These are phyloP conservation scores for Hololepta plana DNA, from an alignment of 2,888 invertebrate species.

Conservation along the genomic window DNA sequence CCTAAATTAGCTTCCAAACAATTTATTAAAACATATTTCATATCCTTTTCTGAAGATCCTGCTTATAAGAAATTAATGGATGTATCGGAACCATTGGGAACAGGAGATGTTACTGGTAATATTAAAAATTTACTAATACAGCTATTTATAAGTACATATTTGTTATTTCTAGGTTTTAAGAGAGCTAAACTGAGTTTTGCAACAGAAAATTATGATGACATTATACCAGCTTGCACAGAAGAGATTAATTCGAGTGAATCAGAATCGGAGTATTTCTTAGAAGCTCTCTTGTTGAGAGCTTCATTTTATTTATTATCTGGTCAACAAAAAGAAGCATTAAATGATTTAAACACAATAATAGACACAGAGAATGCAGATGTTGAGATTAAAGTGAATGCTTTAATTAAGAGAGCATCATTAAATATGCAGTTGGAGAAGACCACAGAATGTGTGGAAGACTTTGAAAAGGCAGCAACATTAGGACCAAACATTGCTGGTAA, in stretches of 20 bases:
- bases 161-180: slow-evolving; percentile 34
- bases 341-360: slow-evolving; percentile 54
- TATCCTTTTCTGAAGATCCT: slow-evolving; percentile 77
- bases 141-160: too few species aligned
- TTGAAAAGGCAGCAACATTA: slow-evolving; percentile 54
- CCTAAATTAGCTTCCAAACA: slow-evolving; percentile 69
- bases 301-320: slow-evolving; percentile 70
- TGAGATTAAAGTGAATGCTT: slow-evolving; percentile 60
- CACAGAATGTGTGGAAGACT: slow-evolving; percentile 59
- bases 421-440: slow-evolving; percentile 62
- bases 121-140: too few species aligned
- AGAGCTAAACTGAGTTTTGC: slow-evolving; percentile 54
- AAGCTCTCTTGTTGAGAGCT: slow-evolving; percentile 63
- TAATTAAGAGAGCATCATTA: slow-evolving; percentile 76
- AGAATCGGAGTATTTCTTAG: slow-evolving; percentile 42
- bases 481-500: slow-evolving; percentile 43
- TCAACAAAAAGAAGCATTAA: slow-evolving; percentile 50
- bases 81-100: slow-evolving; percentile 23
- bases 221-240: slow-evolving; percentile 63
- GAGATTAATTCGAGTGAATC: slow-evolving; percentile 47
- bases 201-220: slow-evolving; percentile 53
- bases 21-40: slow-evolving; percentile 74
- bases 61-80: slow-evolving; percentile 37
- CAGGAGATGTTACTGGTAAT: slow-evolving; percentile 11
- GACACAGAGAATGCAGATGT: slow-evolving; percentile 39